These are phyloP conservation scores for Ptilodon capucinus DNA, from an alignment of 2,888 invertebrate genomes.

Conservation along the genomic window DNA sequence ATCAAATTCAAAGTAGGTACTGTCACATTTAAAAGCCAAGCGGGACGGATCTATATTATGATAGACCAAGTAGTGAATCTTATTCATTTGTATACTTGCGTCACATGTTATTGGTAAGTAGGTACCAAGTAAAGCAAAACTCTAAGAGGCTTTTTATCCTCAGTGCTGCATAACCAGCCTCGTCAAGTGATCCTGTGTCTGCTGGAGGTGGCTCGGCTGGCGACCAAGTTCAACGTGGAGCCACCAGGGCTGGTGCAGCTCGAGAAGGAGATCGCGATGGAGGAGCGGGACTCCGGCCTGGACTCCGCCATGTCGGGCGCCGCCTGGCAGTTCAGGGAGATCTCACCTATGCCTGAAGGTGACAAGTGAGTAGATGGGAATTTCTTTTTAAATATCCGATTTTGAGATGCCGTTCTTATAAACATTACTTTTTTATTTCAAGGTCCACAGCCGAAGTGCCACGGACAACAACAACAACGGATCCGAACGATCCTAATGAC, in stretches of 20 bases:
- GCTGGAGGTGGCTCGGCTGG: conserved; percentile 92
- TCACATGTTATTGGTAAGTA: not conserved
- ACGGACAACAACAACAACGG: conserved; percentile 48
- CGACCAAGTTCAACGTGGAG: conserved; percentile 89
- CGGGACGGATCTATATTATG: no score
- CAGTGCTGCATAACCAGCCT: conserved; percentile 91
- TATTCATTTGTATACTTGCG: no score
- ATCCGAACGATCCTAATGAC: conserved; percentile 59
- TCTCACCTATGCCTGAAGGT: conserved; percentile 50
- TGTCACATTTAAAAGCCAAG: no score
- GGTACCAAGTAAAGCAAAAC: not conserved
- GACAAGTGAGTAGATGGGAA: conserved; percentile 45
- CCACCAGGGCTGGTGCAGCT: conserved; percentile 91
- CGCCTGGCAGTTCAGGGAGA: conserved; percentile 87
- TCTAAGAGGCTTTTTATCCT: conserved; percentile 3
- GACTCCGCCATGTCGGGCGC: conserved; percentile 85
- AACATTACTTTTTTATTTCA: conserved; percentile 20
- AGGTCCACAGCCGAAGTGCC: conserved; percentile 51
- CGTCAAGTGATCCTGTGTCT: conserved; percentile 93
- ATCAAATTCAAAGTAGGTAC: no score
- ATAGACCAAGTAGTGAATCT: no score
- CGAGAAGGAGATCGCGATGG: conserved; percentile 93
- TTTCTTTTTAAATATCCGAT: not conserved
- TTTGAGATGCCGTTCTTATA: not conserved
- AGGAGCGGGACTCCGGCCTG: conserved; percentile 85